phyloP scores from a whole-genome alignment of 2,888 invertebrate species.

The Priocnemis perturbator region DNA sequence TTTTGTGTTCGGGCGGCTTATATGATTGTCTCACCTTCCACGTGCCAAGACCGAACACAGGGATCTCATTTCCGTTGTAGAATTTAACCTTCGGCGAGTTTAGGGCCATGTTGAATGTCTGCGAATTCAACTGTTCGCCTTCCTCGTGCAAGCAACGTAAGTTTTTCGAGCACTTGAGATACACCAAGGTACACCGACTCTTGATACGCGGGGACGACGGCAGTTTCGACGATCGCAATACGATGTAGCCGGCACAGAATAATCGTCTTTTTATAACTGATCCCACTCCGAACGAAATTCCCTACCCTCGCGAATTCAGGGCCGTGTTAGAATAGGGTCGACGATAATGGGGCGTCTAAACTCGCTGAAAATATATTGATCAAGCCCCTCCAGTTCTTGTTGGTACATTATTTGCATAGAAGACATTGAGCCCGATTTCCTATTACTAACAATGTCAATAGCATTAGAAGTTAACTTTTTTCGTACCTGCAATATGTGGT shows the following conservation, averaged over 20 bases:
- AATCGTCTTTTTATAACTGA: slow-evolving; percentile 39
- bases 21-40: slow-evolving; percentile 76
- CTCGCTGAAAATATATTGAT: too few species aligned
- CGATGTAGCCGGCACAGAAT: slow-evolving; percentile 16
- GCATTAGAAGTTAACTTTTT: too few species aligned
- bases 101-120: slow-evolving; percentile 58
- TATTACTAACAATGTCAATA: too few species aligned
- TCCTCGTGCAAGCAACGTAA: too few species aligned
- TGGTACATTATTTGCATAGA: too few species aligned
- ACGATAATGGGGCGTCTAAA: background rate
- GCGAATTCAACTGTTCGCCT: background rate
- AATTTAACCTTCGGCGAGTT: slow-evolving; percentile 72
- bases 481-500: too few species aligned
- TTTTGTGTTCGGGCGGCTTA: too few species aligned
- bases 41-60: slow-evolving; percentile 77
- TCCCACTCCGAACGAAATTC: slow-evolving; percentile 3
- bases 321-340: background rate
- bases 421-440: too few species aligned
- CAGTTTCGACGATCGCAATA: background rate
- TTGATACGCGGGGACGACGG: background rate
- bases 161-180: background rate
- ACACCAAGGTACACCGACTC: too few species aligned
- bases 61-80: slow-evolving; percentile 75
- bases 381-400: too few species aligned
- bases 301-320: slow-evolving; percentile 7